A percentile compares a stretch with the other conserved stretches of the same genome.
Evolutionary conservation across 2,888 invertebrate species (phyloP).

Genomic region (Lobophora halterata): DNA sequence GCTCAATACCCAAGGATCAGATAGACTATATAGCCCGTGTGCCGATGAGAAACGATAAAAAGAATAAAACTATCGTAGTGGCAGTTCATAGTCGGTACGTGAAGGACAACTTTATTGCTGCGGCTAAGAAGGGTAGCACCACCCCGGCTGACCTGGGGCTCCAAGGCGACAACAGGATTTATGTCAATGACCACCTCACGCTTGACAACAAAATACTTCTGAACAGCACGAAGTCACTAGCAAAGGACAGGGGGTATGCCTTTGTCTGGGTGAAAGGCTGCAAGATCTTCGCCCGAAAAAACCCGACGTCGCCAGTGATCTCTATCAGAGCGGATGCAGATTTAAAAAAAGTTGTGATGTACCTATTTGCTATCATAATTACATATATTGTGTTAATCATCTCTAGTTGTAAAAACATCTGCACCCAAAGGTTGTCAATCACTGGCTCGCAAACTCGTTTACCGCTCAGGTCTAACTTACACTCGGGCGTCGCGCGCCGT

Average conservation of each 20-base stretch:
- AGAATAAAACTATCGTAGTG: slow-evolving; percentile 14
- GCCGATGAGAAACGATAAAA: slow-evolving; percentile 10
- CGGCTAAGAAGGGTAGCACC: slow-evolving; percentile 13
- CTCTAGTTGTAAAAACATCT: background rate
- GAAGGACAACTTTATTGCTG: too few species aligned
- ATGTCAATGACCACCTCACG: slow-evolving; percentile 30
- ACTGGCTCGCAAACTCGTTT: background rate
- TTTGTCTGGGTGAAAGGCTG: too few species aligned
- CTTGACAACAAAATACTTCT: slow-evolving; percentile 25
- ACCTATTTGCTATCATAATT: background rate
- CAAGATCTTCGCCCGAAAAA: too few species aligned
- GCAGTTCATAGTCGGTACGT: too few species aligned
- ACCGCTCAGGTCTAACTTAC: too few species aligned
- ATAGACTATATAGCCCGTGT: slow-evolving; percentile 17
- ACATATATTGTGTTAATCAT: background rate
- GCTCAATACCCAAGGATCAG: slow-evolving; percentile 10
- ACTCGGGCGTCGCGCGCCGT: too few species aligned
- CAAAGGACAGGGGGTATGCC: too few species aligned
- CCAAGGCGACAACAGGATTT: slow-evolving; percentile 16
- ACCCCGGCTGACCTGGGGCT: slow-evolving; percentile 17
- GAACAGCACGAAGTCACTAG: too few species aligned
- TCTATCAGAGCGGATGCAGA: background rate
- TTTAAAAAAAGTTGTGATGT: background rate
- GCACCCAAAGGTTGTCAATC: background rate
- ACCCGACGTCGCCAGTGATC: slow-evolving; percentile 1